Evolutionary conservation across 2,888 invertebrate species (phyloP).

Genomic region (Oscheius onirici): DNA sequence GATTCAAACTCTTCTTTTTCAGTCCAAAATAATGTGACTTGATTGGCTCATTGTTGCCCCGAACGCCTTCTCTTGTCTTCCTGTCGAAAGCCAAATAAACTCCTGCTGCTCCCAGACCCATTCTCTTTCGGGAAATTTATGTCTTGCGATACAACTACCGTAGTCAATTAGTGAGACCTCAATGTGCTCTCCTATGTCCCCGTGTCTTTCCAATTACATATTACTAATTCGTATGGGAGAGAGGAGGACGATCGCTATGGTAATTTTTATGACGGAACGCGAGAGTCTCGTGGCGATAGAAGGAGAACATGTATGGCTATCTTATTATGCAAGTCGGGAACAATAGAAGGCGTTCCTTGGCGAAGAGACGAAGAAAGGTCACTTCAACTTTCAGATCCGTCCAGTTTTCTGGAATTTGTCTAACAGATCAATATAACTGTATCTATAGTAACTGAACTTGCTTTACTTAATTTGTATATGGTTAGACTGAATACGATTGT

Average conservation of each 20-base stretch:
- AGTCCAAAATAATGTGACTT: slow-evolving; percentile 26
- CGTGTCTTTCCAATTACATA: slow-evolving; percentile 29
- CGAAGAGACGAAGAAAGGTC: too few relatives aligned
- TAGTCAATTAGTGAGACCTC: slow-evolving; percentile 15
- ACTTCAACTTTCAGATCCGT: too few relatives aligned
- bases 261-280: slow-evolving; percentile 25
- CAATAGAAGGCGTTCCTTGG: too few relatives aligned
- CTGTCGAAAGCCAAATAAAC: not conserved
- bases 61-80: slow-evolving; percentile 20
- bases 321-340: too few relatives aligned
- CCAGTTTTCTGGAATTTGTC: too few relatives aligned
- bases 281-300: too few relatives aligned
- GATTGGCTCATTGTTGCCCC: slow-evolving; percentile 31
- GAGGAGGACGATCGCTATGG: slow-evolving; percentile 21
- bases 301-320: too few relatives aligned
- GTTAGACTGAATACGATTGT: too few relatives aligned
- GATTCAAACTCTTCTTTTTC: not conserved
- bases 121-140: slow-evolving; percentile 10
- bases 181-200: not conserved
- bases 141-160: slow-evolving; percentile 1
- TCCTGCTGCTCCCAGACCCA: not conserved
- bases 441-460: too few relatives aligned
- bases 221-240: slow-evolving; percentile 19
- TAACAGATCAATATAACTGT: too few relatives aligned
- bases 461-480: too few relatives aligned